Evolutionary conservation across 1,140 invertebrate genomes (phyloP).

Genomic region (Physella acuta): DNA sequence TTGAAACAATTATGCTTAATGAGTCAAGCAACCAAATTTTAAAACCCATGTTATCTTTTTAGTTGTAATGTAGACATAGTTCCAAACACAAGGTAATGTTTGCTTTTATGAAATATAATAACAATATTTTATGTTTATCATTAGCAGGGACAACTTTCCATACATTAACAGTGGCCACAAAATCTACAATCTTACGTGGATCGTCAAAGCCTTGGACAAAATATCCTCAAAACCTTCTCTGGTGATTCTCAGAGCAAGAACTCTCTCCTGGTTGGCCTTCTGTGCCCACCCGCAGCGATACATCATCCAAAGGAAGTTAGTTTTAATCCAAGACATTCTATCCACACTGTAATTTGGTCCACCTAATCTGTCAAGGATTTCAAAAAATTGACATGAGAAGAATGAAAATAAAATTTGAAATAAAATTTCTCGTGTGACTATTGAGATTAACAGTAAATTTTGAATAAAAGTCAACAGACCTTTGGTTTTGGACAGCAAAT

Average conservation of each 20-base stretch:
- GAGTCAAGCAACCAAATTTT: no score
- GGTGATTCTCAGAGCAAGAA: slow-evolving; percentile 50
- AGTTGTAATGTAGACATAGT: no score
- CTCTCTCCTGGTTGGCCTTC: slow-evolving; percentile 49
- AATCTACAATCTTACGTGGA: slow-evolving; percentile 21
- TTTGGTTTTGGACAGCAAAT: slow-evolving; percentile 44
- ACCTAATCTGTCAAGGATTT: slow-evolving; percentile 40
- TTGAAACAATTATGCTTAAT: no score
- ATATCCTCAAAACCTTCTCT: slow-evolving; percentile 47
- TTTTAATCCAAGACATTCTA: slow-evolving; percentile 58
- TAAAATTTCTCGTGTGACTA: no score
- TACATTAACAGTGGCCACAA: background rate
- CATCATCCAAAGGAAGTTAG: slow-evolving; percentile 60
- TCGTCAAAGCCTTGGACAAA: slow-evolving; percentile 35
- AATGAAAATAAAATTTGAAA: no score
- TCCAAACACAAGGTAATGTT: background rate
- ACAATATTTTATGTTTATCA: no score
- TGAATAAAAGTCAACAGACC: slow-evolving; percentile 23
- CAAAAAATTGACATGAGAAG: no score
- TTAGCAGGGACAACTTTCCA: background rate
- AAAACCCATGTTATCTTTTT: no score
- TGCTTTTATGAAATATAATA: background rate
- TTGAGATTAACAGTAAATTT: no score
- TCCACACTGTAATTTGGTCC: slow-evolving; percentile 42
- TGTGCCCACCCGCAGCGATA: slow-evolving; percentile 55